These are phyloP conservation scores for Tursiops truncatus DNA, from an alignment of 2,113 vertebrate genomes.

Conservation along the genomic window DNA sequence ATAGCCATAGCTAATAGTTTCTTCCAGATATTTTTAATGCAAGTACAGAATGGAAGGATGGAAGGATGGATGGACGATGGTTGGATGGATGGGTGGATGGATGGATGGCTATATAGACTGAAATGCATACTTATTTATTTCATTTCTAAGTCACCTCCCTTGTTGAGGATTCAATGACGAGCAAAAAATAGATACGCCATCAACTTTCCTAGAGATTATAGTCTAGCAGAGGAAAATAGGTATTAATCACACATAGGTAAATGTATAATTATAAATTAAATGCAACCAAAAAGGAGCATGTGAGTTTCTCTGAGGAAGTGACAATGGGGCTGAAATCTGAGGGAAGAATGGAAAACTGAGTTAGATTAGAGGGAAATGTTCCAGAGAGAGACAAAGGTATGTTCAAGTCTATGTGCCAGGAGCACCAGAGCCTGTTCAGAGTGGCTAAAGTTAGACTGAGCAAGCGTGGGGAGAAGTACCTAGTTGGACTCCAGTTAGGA, in stretches of 20 bases:
- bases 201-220: constrained; percentile 11
- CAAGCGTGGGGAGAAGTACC: not conserved
- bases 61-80: not conserved
- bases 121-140: not conserved
- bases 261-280: not conserved
- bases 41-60: not conserved
- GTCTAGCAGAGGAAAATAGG: not conserved
- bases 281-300: not conserved
- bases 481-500: not conserved
- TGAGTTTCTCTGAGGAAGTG: not conserved
- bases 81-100: not conserved
- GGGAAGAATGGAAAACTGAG: not conserved
- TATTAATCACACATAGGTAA: not conserved
- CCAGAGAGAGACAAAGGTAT: not conserved
- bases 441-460: not conserved
- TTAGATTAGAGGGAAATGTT: not conserved
- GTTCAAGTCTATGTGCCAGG: not conserved
- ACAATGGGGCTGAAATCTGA: not conserved
- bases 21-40: not conserved
- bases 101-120: not conserved
- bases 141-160: not conserved
- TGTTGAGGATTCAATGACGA: not conserved
- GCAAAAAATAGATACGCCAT: not conserved
- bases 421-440: not conserved
- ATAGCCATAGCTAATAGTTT: not conserved